Base-by-base conservation (phyloP, 37 sponge, comb jelly and placozoan genomes). In the Aphrocallistes beatrix region DNA sequence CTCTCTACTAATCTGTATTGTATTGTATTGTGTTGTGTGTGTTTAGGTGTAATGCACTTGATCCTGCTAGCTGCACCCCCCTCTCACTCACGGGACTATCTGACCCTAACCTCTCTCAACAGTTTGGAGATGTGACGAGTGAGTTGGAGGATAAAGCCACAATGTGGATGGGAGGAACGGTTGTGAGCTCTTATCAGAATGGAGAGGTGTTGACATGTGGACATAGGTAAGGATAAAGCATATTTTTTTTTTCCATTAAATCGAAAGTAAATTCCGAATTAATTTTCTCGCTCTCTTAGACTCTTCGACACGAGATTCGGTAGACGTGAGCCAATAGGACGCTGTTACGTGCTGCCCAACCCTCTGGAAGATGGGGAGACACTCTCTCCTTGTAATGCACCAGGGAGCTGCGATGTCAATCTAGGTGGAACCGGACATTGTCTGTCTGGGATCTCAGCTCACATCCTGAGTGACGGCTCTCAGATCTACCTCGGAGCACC, bases 131-230 rank as follows among this genome's bases (percentile, higher is more conserved):
- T 3, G 8, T 30, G 6, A 32, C 17, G 6, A 30, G 34, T 3
- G 75, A 60, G n/a, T 25, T 60, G 8, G 75, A 60, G 75, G 75
- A 60, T 60, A 60, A 60, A 30, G 8, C 75, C 34, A 60, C 25
- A 19, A 60, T 60, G 75, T 60, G 75, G 75, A 60, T 60, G 75
- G 75, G 75, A 13, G 75, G 75, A 1, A 60, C 75, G 6, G 75
- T 60, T 19, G n/a, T 30, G 6, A 60, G 75, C 34, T 32, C 25
- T 13, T 60, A 60, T 13, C 3, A 60, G 25, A 60, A 19, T 19
- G 75, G 75, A 6, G n/a, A 19, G 10, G 75, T 60, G 25, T 19
- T 60, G 6, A 60, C 75, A 3, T 19, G 32, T 28, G 75, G 75
- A 32, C 75, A 60, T 30, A 60, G 75, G 75, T 60, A 13, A 32